Conservation (phyloP, 1,140 invertebrate genomes). For the Tetragonula clypearis region DNA sequence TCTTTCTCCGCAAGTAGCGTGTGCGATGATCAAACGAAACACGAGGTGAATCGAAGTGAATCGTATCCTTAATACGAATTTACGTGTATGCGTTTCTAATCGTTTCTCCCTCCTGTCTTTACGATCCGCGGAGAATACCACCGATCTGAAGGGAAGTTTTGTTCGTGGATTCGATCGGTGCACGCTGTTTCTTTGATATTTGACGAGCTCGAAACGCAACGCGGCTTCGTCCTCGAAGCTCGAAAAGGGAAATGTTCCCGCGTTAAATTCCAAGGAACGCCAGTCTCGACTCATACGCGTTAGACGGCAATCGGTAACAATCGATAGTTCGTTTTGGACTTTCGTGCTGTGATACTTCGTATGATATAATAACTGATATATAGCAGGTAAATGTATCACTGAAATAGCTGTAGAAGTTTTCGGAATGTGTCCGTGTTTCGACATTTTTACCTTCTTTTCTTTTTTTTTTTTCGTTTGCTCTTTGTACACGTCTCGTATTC, state of each 20-base stretch:
- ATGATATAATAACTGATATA: constrained; percentile 19
- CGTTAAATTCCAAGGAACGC: background rate
- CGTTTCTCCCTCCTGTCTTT: background rate
- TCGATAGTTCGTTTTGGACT: constrained; percentile 6
- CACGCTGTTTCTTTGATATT: too few species aligned
- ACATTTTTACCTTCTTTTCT: background rate
- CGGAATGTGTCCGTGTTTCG: constrained; percentile 12
- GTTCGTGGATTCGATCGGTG: background rate
- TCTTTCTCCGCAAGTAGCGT: background rate
- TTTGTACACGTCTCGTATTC: constrained; percentile 31
- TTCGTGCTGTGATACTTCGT: background rate
- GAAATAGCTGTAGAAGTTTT: constrained; percentile 15
- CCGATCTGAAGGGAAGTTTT: background rate
- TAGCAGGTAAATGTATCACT: constrained; percentile 28
- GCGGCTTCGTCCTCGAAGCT: background rate
- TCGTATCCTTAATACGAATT: background rate
- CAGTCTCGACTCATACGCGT: background rate
- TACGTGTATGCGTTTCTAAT: background rate
- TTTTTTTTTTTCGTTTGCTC: background rate
- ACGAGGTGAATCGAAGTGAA: too few species aligned
- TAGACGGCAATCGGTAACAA: constrained; percentile 7
- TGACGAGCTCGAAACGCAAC: background rate
- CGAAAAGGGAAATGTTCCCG: background rate
- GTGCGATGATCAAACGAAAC: background rate
- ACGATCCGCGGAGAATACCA: background rate